phyloP scores from a whole-genome alignment of 2,113 vertebrate species.

The Chloroceryle aenea region DNA sequence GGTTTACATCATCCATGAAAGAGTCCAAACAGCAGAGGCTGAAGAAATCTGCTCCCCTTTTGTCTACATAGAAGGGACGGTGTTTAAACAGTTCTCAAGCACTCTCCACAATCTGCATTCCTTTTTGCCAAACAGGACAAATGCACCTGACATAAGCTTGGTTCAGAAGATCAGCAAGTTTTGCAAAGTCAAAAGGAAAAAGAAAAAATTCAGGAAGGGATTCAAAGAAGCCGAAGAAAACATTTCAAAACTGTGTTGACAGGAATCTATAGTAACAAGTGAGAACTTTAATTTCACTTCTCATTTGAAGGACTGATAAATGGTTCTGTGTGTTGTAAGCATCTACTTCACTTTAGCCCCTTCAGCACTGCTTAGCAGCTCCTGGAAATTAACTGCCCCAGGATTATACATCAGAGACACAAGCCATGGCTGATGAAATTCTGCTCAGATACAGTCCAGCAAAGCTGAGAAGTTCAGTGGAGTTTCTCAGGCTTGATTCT shows the following conservation, averaged over 20 bases:
- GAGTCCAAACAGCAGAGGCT: neutral
- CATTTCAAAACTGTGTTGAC: neutral
- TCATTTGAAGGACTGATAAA: neutral
- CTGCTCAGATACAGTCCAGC: neutral
- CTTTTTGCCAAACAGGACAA: neutral
- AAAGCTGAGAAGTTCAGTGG: neutral
- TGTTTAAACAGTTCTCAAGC: neutral
- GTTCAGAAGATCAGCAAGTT: neutral
- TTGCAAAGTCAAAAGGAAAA: neutral
- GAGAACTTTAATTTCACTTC: neutral
- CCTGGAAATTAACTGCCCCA: neutral
- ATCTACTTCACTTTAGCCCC: neutral
- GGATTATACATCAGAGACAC: neutral
- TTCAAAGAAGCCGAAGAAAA: neutral
- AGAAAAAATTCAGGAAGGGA: neutral
- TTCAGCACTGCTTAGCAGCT: neutral
- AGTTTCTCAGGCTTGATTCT: neutral
- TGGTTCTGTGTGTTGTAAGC: neutral
- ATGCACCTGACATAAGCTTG: neutral
- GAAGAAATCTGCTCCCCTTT: neutral
- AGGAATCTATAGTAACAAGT: neutral
- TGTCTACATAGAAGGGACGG: neutral
- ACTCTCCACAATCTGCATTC: neutral
- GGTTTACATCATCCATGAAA: neutral
- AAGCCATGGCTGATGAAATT: neutral